Base-by-base conservation (phyloP, 2,113 vertebrate genomes). In the human (Homo sapiens) region DNA sequence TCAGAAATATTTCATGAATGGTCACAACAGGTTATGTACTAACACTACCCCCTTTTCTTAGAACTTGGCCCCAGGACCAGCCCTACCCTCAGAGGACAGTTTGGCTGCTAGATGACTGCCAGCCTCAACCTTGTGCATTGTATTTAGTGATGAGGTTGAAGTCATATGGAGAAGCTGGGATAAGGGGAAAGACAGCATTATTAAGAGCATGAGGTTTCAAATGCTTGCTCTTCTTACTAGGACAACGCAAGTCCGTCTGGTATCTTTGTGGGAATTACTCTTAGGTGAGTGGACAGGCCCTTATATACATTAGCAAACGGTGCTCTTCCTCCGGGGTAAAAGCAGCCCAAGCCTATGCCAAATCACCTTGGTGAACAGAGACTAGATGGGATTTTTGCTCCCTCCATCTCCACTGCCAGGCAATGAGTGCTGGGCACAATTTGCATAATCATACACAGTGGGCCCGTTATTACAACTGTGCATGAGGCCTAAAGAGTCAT, bases 1-100 rank as follows among this genome's bases (percentile, higher is more conserved):
- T 59, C 72, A 82, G 94, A 94, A 94, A 6, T 61, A 75, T 11
- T 95, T 81, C 25, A 23, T 23, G 64, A 96, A 50, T 32, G 72
- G 16, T 93, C 79, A 89, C 40, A 72, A 6, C 32, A 57, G 52
- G 38, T 40, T 12, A 2, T 30, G 32, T 81, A 20, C n/a, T 50
- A 6, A 40, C 30, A 11, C n/a, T 35, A 72, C 43, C 18, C 76
- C 35, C 45, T 80, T 90, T 66, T 50, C 66, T 91, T 45, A 22
- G 66, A 85, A 50, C n/a, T 66, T 38, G 22, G 27, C 38, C 18
- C 6, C 45, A 35, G 45, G 35, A 10, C 92, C 50, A 50, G n/a
- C 64, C n/a, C 14, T 75, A 22, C 35, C 13, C 11, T 82, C 12
- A 20, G 79, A 79, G 83, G 75, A 83, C 45, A 73, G 8, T 83